These are phyloP conservation scores for Venturia canescens DNA, from an alignment of 1,140 invertebrate species.

Conservation along the genomic window DNA sequence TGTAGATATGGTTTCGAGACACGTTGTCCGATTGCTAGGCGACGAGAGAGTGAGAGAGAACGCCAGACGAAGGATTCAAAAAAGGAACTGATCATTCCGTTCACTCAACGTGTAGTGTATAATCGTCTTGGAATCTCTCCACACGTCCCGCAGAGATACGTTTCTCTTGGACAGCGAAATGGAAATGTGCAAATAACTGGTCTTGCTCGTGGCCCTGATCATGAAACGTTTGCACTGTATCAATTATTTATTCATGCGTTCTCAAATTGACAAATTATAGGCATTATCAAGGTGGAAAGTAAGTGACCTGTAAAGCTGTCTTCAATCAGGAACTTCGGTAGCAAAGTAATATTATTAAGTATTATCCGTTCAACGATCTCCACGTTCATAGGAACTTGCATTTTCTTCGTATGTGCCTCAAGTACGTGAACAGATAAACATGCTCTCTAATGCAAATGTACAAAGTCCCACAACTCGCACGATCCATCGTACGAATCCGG, in stretches of 20 bases:
- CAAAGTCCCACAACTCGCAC: neutral
- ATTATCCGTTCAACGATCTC: conserved; percentile 38
- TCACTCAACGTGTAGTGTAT: conserved; percentile 13
- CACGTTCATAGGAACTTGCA: conserved; percentile 15
- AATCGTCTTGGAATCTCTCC: conserved; percentile 27
- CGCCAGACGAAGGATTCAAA: neutral
- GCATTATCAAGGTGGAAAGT: conserved; percentile 28
- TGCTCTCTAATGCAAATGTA: neutral
- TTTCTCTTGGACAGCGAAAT: conserved; percentile 12
- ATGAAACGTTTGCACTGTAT: conserved; percentile 18
- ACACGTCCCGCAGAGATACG: conserved; percentile 8
- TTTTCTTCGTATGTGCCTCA: neutral
- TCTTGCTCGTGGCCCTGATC: conserved; percentile 18
- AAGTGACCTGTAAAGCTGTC: conserved; percentile 38
- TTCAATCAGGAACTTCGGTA: conserved; percentile 29
- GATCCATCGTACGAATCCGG: conserved; percentile 32
- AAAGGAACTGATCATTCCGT: neutral
- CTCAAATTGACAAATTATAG: conserved; percentile 41
- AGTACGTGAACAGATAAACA: neutral
- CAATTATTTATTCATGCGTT: conserved; percentile 32
- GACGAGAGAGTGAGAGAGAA: neutral
- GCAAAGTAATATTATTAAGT: conserved; percentile 37
- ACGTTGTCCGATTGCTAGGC: neutral
- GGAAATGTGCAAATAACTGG: conserved; percentile 26
- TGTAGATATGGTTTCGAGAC: neutral